Percentiles rank a stretch among this genome's conserved stretches.
Conservation (phyloP, 2,113 vertebrate genomes). For the Puntigrus tetrazona region DNA sequence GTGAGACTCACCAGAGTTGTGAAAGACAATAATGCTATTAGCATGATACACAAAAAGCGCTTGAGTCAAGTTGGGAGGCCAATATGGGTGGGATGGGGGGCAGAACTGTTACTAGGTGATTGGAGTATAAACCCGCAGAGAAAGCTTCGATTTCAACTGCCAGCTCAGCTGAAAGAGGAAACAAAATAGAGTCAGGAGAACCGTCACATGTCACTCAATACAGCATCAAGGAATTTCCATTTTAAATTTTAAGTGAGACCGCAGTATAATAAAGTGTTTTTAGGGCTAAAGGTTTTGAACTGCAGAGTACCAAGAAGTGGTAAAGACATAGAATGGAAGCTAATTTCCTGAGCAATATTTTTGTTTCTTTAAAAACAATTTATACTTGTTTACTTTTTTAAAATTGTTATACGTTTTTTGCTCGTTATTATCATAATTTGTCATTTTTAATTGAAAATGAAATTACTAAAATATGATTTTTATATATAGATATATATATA, state of each 20-base stretch:
- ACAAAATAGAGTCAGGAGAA: not conserved
- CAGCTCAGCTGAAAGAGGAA: conserved; percentile 58
- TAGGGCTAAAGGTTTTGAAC: not conserved
- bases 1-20: not conserved
- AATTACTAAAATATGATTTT: no score
- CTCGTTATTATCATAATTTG: not conserved
- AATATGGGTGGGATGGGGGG: no score
- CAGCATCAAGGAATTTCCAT: not conserved
- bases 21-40: conserved; percentile 54
- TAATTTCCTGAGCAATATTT: not conserved
- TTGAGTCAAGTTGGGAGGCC: no score
- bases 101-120: conserved; percentile 26
- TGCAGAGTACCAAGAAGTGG: not conserved
- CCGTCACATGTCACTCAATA: not conserved
- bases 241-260: conserved; percentile 8
- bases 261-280: not conserved
- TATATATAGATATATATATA: no score
- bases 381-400: not conserved
- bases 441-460: no score
- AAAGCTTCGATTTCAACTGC: conserved; percentile 73
- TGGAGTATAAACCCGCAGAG: no score
- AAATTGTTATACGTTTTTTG: not conserved
- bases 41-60: no score
- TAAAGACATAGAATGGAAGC: not conserved
- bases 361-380: not conserved